Evolutionary conservation across 2,113 vertebrate species (phyloP), one percentile per base, ranked within the genome.

Genomic region (Ceratotherium simum): DNA sequence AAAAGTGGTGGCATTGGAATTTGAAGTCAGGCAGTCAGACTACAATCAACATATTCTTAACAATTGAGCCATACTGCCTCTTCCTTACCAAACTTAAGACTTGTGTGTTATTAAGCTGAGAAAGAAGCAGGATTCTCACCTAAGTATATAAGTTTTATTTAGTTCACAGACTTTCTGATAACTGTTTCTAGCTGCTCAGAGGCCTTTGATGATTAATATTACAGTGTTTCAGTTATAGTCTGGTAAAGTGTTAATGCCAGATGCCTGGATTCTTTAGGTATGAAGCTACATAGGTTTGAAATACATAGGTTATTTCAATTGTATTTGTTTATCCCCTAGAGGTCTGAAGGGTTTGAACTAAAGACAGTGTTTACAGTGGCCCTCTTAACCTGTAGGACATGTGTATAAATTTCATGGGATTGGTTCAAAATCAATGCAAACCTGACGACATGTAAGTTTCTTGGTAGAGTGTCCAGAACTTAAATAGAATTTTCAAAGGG

Each of bases 401-500:
- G 3, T 73, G 25, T 79, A n/a, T 80, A 90, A 72, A 51, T 80
- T 95, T 85, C 16, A 67, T 64, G 65, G 36, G 17, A 80, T 82
- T 33, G 56, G 6, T 73, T 75, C 73, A 95, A 51, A 92, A 79
- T 86, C 11, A 88, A 54, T 93, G n/a, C 3, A 95, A 12, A 89
- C 39, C 72, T 91, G 10, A 76, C 29, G 6, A 82, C 29, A 42
- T 67, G 3, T 12, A 64, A 42, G 96, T 96, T 85, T 93, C 60
- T 91, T 64, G 7, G 36, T 56, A 80, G 25, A 14, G 36, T 90
- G 18, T 60, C 62, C 36, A 76, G 33, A 62, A 10, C 25, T 75
- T 96, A 70, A 51, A 56, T 85, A 85, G 33, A 39, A 88, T 58
- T 73, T 97, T 91, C 31, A 88, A 9, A 93, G 25, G 33, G n/a